Evolutionary conservation across 2,888 invertebrate genomes (phyloP), one percentile per base, ranked within the genome.

Genomic region (Agelastica alni): DNA sequence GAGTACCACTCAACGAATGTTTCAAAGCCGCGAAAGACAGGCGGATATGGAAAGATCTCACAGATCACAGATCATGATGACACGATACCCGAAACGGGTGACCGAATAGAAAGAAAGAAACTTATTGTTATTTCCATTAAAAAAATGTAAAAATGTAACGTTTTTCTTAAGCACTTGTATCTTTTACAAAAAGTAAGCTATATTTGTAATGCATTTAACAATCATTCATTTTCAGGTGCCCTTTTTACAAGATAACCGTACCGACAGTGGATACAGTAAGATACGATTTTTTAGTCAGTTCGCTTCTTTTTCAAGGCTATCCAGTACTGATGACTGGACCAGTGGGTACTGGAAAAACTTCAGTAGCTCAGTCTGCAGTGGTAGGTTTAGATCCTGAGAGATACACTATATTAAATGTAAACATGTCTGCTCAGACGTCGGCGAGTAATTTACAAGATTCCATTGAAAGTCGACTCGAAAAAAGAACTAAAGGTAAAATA

Each of bases 191-290:
- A n/a, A n/a, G n/a, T n/a, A n/a, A n/a, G n/a, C n/a, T n/a, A n/a
- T n/a, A n/a, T n/a, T n/a, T n/a, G n/a, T n/a, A n/a, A n/a, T n/a
- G n/a, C n/a, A n/a, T n/a, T n/a, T n/a, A n/a, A n/a, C n/a, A n/a
- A n/a, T n/a, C n/a, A n/a, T 48, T 14, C 20, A 51, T 53, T 67
- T 66, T 14, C 73, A 91, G 91, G 20, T 70, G 79, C 3, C 91
- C 92, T 1, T 94, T 92, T 79, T 90, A 89, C 78, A 87, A 85
- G 72, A 88, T 93, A 64, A 83, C 88, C 57, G 92, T 94, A 1
- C 94, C 94, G 0, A 94, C 93, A 0, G 86, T 92, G 20, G 94
- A 95, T 75, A 91, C 92, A 10, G 81, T 92, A n/a, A 82, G 94
- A 5, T 91, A 94, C 70, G 85, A 91, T 70, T 85, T 83, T 67